phyloP scores from a whole-genome alignment of 2,888 invertebrate species.

The Ommatoiulus sabulosus region DNA sequence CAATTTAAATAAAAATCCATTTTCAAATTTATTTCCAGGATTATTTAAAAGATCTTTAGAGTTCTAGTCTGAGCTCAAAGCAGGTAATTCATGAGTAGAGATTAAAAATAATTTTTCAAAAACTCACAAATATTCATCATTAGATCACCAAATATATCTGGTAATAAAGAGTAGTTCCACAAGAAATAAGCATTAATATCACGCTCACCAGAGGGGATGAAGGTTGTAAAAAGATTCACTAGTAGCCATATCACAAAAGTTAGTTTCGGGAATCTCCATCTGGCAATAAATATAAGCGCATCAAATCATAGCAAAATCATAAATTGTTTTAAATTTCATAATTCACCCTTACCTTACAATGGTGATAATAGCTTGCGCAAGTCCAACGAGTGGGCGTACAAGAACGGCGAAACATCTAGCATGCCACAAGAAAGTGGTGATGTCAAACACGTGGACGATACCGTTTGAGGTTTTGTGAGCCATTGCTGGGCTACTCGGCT shows the following conservation, averaged over 20 bases:
- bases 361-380: not conserved
- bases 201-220: constrained; percentile 54
- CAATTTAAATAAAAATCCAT: too few species aligned
- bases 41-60: not conserved
- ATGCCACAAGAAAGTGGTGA: constrained; percentile 57
- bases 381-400: constrained; percentile 49
- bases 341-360: constrained; percentile 51
- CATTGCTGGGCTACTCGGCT: not conserved
- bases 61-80: not conserved
- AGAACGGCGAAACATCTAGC: constrained; percentile 52
- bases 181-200: not conserved
- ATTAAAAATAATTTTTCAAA: too few species aligned
- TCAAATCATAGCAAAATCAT: not conserved
- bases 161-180: too few species aligned
- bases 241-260: constrained; percentile 54
- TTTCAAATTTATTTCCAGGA: too few species aligned
- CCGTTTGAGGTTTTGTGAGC: constrained; percentile 52
- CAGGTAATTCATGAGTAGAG: not conserved
- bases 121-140: too few species aligned
- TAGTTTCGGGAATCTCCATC: constrained; percentile 54
- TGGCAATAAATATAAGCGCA: not conserved
- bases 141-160: too few species aligned
- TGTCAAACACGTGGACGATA: constrained; percentile 54
- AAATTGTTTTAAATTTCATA: not conserved
- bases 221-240: constrained; percentile 51